These are phyloP conservation scores for Bombycilla garrulus DNA, from an alignment of 2,113 vertebrate genomes.

Conservation along the genomic window DNA sequence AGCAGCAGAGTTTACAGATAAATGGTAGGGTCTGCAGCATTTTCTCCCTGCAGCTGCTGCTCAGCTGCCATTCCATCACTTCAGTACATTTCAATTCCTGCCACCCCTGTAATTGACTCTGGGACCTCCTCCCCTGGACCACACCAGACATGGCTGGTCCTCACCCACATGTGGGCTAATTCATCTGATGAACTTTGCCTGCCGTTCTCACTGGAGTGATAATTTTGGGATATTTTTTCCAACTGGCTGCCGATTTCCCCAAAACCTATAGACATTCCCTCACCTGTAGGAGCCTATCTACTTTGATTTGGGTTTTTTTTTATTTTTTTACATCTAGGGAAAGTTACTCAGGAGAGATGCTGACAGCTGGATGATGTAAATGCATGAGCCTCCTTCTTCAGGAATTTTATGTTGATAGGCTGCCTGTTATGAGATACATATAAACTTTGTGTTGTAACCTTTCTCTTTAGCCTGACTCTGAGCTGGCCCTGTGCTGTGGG, in stretches of 20 bases:
- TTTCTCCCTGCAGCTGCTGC: background rate
- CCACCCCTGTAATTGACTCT: background rate
- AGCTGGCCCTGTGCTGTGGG: background rate
- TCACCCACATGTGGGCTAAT: background rate
- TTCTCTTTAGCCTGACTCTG: background rate
- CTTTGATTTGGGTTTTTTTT: background rate
- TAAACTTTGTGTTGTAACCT: background rate
- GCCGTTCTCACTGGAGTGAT: background rate
- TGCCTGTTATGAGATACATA: rapidly evolving
- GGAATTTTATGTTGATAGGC: background rate
- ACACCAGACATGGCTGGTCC: rapidly evolving
- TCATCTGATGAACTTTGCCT: background rate
- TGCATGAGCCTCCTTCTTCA: background rate
- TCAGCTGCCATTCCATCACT: background rate
- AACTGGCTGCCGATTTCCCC: background rate
- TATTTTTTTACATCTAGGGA: background rate
- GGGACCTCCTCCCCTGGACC: background rate
- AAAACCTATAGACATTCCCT: background rate
- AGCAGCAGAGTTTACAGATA: background rate
- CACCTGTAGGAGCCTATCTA: background rate
- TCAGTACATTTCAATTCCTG: background rate
- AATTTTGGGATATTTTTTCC: background rate
- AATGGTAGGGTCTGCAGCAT: background rate
- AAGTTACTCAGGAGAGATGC: background rate
- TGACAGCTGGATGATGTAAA: background rate